Base-by-base conservation (phyloP, 2,888 invertebrate genomes). In the Cenopis cana region DNA sequence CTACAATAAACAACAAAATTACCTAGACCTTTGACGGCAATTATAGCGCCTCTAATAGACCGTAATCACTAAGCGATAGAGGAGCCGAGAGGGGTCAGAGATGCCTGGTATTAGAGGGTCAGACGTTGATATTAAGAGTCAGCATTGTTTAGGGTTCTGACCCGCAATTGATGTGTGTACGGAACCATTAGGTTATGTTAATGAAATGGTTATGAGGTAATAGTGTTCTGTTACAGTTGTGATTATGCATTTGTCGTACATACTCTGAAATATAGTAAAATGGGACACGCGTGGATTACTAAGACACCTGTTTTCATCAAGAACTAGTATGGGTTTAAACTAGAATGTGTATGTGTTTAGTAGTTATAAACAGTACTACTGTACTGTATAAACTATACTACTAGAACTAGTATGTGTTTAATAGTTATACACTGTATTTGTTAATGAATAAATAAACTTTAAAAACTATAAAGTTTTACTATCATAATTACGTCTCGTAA, bases 131-230 rank as follows among this genome's bases (percentile, higher is more conserved):
- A 62, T 73, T 73, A 69, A 64, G 41, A 71, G 60, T 64, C 68
- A 74, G 74, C 74, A 73, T 76, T 76, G 81, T 79, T 87, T 86
- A 79, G 52, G 70, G 66, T 54, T 55, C 65, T 65, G 70, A 64
- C 64, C 72, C 75, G 59, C 66, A 71, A 71, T 73, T 71, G 71
- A 73, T 73, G 69, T 72, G 74, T 69, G 52, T 55, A 54, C 54
- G 62, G 55, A 68, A 74, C 74, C 76, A 75, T 79, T 76, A 78
- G 76, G 75, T 77, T 77, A 78, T 76, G 75, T 49, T 81, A 79
- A 82, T 81, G 76, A 75, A 77, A 76, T 75, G 57, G 74, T 75
- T 74, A 73, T 76, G 67, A 46, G 49, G 18, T 33, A 20, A n/a
- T 36, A 24, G 8, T 52, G 46, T 41, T 54, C n/a, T 64, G 64